Evolutionary conservation across 53 echinoderm and acorn worm species (phyloP).

Genomic region (Henricia sp.): DNA sequence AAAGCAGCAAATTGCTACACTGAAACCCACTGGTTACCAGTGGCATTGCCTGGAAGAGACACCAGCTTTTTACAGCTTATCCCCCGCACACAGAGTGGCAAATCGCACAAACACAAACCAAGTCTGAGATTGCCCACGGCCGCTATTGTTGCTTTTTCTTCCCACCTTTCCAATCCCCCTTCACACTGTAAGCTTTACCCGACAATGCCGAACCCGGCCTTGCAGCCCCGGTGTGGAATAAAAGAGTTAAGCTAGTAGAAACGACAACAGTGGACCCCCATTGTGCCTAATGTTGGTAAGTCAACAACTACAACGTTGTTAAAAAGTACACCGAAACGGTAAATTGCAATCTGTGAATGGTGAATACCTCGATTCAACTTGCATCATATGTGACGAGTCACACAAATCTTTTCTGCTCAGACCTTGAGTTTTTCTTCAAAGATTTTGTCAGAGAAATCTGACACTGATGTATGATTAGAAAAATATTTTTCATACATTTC

Average conservation of each 20-base stretch:
- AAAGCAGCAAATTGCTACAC: too few species aligned
- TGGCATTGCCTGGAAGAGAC: background rate
- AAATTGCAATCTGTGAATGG: too few species aligned
- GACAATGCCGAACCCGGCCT: background rate
- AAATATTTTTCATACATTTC: too few species aligned
- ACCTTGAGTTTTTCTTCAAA: too few species aligned
- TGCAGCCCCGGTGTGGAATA: conserved; percentile 2
- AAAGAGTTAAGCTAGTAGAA: conserved; percentile 45
- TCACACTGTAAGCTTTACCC: conserved; percentile 7
- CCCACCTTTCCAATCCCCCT: background rate
- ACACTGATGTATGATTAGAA: too few species aligned
- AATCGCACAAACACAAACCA: background rate
- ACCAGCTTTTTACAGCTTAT: conserved; percentile 31
- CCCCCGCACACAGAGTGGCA: conserved; percentile 15
- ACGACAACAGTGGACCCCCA: conserved; percentile 26
- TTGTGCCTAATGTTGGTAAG: conserved; percentile 45
- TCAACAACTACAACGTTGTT: conserved; percentile 3
- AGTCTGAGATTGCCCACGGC: conserved; percentile 32
- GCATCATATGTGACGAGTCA: background rate
- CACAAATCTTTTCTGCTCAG: too few species aligned
- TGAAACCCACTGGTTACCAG: too few species aligned
- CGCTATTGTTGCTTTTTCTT: conserved; percentile 16
- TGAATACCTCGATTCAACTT: too few species aligned
- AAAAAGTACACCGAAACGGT: background rate
- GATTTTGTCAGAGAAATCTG: too few species aligned